Base-by-base conservation (phyloP, 2,888 invertebrate genomes). In the Epinotia nisella region DNA sequence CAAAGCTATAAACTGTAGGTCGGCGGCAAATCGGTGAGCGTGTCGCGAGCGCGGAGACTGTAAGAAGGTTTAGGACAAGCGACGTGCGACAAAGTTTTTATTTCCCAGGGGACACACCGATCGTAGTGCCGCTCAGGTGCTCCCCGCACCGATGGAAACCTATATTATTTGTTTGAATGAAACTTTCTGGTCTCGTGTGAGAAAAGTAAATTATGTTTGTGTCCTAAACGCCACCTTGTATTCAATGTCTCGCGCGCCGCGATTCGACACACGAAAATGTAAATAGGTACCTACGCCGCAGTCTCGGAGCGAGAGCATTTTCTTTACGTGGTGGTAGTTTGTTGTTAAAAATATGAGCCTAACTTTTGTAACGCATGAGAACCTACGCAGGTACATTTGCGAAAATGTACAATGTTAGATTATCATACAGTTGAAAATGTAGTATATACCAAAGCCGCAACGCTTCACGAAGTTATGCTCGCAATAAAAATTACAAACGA, bases 71-170 rank as follows among this genome's bases (percentile, higher is more conserved):
- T 90, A 91, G 91, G 90, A 90, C 90, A 89, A 88, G 91, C 90
- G 92, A 91, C 91, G 91, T 90, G 92, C 91, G 90, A 91, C 91
- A 93, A 93, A 93, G 90, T 93, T 93, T 93, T 93, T 93, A 93
- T 93, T 93, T 93, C 93, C 93, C 93, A 75, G 70, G 93, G 90
- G 93, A 87, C 87, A 86, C 90, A 92, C 92, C 92, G 92, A 92
- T 93, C 93, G 92, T 86, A 88, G 87, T 84, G 88, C 90, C 91
- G 90, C 92, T 87, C 92, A 92, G 92, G 92, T 92, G 92, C 87
- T 89, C 86, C 88, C 87, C 87, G 84, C 87, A 84, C 87, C 87
- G 85, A 87, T 86, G 88, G 90, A 90, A 91, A 92, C 92, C 92
- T 92, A 93, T 92, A 92, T 93, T 93, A 93, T 93, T 93, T 92